Conservation (phyloP, 2,113 vertebrate species). For the Numenius arquata region DNA sequence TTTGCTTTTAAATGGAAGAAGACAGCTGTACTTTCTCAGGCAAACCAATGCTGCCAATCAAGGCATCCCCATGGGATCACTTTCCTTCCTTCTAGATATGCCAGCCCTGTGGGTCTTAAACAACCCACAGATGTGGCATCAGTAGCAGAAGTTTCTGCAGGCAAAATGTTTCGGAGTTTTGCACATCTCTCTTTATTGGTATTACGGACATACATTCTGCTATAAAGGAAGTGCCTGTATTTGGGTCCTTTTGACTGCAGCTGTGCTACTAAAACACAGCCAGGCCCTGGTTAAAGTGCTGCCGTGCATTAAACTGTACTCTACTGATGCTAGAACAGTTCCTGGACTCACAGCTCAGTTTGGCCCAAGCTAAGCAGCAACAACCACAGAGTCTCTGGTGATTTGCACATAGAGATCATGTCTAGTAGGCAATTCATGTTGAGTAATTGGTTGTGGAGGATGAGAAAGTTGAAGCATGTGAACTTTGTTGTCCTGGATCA, state of each 20-base stretch:
- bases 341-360: fast-evolving
- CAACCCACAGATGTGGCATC: neutral
- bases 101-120: neutral
- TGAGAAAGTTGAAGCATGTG: neutral
- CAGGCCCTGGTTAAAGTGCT: neutral
- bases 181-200: neutral
- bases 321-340: neutral
- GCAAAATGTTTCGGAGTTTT: neutral
- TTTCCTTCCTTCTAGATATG: neutral
- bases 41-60: neutral
- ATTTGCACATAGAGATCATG: neutral
- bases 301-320: neutral
- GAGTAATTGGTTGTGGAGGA: neutral
- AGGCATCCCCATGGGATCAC: neutral
- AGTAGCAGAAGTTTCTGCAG: neutral
- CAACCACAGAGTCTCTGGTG: neutral
- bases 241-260: neutral
- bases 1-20: neutral
- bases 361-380: neutral
- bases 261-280: neutral
- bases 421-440: neutral
- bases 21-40: neutral
- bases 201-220: neutral
- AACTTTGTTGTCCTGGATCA: neutral
- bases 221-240: neutral